Evolutionary conservation across 2,113 vertebrate genomes (phyloP).

Genomic region (Carollia perspicillata): DNA sequence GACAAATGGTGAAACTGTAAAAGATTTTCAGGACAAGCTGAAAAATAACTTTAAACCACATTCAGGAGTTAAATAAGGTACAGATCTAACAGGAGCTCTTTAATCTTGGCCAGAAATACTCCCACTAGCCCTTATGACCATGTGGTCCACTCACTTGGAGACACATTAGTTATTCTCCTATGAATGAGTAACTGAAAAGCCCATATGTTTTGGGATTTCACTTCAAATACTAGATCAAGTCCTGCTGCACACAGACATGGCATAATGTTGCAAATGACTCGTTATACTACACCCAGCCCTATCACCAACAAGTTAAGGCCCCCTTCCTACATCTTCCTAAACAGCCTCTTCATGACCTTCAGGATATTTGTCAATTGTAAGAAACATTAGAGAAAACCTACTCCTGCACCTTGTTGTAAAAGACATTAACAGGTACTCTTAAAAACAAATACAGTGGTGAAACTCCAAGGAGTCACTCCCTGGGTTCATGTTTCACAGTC

Average conservation of each 20-base stretch:
- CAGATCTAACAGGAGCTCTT: not conserved
- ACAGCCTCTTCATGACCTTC: not conserved
- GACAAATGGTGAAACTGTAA: conserved; percentile 16
- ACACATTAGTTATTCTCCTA: not conserved
- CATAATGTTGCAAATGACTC: not conserved
- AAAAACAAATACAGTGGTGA: not conserved
- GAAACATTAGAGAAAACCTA: conserved; percentile 4
- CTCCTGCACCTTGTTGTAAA: not conserved
- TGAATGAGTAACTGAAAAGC: not conserved
- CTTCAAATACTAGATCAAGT: not conserved
- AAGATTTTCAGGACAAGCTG: not conserved
- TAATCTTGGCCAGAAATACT: not conserved
- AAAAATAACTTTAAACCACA: conserved; percentile 28
- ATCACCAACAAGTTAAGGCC: not conserved
- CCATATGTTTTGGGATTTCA: not conserved
- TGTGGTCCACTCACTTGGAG: not conserved
- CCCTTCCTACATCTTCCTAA: not conserved
- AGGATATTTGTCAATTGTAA: not conserved
- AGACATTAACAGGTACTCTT: not conserved
- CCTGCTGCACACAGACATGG: not conserved
- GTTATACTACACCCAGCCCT: not conserved
- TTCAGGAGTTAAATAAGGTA: conserved; percentile 10
- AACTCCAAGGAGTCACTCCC: not conserved
- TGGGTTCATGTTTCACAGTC: not conserved
- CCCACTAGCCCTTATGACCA: not conserved